Evolutionary conservation across 2,797 vertebrate species (phyloP).

Genomic region (Furcifer pardalis): DNA sequence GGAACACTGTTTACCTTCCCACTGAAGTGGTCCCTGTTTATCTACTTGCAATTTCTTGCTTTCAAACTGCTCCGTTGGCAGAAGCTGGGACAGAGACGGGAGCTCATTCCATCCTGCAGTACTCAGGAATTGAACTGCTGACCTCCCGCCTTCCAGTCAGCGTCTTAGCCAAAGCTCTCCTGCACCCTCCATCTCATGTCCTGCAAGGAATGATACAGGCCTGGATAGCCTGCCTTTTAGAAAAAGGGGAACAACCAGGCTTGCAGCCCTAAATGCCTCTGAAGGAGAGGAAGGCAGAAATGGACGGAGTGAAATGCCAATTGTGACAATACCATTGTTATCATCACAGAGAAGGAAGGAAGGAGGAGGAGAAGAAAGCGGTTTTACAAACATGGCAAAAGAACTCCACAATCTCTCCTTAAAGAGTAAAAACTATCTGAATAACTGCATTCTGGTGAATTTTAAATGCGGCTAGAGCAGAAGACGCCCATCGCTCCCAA

Average conservation of each 20-base stretch:
- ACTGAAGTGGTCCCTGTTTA: too few relatives aligned
- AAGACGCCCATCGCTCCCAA: not conserved
- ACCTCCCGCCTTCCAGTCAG: too few relatives aligned
- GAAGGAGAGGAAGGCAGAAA: not conserved
- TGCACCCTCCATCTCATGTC: too few relatives aligned
- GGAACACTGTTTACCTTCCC: too few relatives aligned
- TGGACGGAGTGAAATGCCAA: not conserved
- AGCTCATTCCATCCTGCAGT: too few relatives aligned
- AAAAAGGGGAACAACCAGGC: not conserved
- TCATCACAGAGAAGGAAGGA: not conserved
- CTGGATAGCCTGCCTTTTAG: too few relatives aligned
- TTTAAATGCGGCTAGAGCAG: not conserved
- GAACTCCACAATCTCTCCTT: not conserved
- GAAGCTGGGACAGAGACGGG: too few relatives aligned
- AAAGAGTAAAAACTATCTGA: not conserved
- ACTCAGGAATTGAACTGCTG: too few relatives aligned
- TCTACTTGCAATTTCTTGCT: too few relatives aligned
- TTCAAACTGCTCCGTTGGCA: too few relatives aligned
- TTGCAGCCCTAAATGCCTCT: not conserved
- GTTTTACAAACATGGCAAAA: not conserved
- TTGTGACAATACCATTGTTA: not conserved
- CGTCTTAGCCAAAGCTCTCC: too few relatives aligned
- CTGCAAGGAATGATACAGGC: too few relatives aligned
- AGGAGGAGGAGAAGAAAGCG: not conserved
- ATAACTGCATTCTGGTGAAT: not conserved